Evolutionary conservation across 2,113 vertebrate species (phyloP).

Genomic region (Heloderma charlesbogerti): DNA sequence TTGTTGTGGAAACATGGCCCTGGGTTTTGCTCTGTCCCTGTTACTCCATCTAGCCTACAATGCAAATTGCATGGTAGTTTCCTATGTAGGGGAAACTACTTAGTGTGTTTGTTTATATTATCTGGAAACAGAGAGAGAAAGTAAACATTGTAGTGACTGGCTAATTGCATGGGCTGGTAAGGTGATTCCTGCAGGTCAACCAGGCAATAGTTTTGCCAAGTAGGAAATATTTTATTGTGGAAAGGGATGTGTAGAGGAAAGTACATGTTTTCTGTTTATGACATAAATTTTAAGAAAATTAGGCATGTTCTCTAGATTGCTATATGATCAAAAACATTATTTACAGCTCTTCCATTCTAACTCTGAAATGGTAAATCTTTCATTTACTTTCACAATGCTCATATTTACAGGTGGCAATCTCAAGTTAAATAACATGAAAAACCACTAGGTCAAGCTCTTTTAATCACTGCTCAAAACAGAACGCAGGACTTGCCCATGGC

Average conservation of each 20-base stretch:
- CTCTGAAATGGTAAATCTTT: not conserved
- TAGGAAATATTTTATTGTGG: not conserved
- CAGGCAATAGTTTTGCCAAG: not conserved
- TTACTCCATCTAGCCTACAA: too few species aligned
- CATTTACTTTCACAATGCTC: not conserved
- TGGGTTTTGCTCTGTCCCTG: too few species aligned
- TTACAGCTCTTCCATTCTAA: not conserved
- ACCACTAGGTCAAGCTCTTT: not conserved
- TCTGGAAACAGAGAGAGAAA: too few species aligned
- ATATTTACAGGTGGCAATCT: not conserved
- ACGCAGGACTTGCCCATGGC: not conserved
- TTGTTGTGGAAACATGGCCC: too few species aligned
- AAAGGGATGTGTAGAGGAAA: not conserved
- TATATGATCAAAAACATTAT: not conserved
- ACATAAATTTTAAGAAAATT: not conserved
- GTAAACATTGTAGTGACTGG: too few species aligned
- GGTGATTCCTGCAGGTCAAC: not conserved
- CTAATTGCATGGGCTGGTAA: not conserved
- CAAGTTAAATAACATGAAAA: not conserved
- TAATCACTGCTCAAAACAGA: not conserved
- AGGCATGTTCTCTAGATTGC: too few species aligned
- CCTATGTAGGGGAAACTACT: not conserved
- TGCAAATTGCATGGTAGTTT: not conserved
- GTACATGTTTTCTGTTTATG: not conserved
- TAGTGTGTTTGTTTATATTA: not conserved